Percentiles rank a stretch among this genome's conserved stretches.
Evolutionary conservation across 2,797 vertebrate species (phyloP).

Genomic region (Spheniscus humboldti): DNA sequence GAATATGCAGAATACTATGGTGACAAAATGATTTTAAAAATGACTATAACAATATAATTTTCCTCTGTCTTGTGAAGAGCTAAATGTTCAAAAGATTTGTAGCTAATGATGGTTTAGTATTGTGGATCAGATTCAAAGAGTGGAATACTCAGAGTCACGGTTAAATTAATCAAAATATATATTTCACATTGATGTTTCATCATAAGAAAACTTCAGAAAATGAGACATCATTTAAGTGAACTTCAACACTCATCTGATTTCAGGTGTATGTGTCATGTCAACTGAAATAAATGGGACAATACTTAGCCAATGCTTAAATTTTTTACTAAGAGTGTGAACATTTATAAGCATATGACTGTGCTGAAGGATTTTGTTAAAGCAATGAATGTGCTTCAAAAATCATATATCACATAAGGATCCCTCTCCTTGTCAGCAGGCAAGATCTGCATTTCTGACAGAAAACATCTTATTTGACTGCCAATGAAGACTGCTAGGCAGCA

Average conservation of each 20-base stretch:
- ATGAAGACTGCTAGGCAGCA: neutral
- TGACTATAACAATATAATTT: neutral
- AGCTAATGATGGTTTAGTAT: neutral
- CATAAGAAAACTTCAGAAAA: slow-evolving; percentile 7
- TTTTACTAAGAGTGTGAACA: neutral
- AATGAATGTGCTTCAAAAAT: neutral
- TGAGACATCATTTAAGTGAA: neutral
- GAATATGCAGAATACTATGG: slow-evolving; percentile 2
- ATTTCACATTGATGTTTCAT: neutral
- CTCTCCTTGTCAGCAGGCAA: neutral
- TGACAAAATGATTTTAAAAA: slow-evolving; percentile 2
- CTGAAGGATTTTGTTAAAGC: neutral
- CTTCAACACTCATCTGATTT: neutral
- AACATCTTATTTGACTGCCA: neutral
- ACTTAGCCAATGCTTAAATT: neutral
- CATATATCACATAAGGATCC: neutral
- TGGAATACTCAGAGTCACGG: neutral
- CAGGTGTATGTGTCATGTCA: neutral
- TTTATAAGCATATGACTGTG: neutral
- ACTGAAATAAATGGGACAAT: neutral
- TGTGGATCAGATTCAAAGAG: neutral
- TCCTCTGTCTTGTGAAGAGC: neutral
- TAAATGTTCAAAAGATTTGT: slow-evolving; percentile 5
- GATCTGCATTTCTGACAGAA: neutral
- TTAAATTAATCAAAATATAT: neutral